Percentiles rank a stretch among this genome's conserved stretches.
Conservation (phyloP, 2,797 vertebrate genomes). For the Lepilemur ruficaudatus region DNA sequence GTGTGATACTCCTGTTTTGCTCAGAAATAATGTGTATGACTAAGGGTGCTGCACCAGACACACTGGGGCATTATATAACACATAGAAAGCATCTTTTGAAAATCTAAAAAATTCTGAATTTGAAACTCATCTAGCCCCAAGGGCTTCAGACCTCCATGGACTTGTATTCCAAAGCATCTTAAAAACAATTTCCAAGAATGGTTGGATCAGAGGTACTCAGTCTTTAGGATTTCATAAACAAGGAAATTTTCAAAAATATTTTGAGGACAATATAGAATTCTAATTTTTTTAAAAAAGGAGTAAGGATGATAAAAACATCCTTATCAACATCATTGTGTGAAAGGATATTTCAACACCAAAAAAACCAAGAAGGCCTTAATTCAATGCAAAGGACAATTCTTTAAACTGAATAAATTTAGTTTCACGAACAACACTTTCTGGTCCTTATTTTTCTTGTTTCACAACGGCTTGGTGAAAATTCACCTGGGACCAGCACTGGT, state of each 20-base stretch:
- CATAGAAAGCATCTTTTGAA: neutral
- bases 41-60: neutral
- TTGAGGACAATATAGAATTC: neutral
- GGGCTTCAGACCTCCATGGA: neutral
- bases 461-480: conserved; percentile 9
- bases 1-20: neutral
- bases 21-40: neutral
- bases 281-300: neutral
- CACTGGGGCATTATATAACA: neutral
- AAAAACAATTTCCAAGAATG: conserved; percentile 6
- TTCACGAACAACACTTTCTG: conserved; percentile 27
- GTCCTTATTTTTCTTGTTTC: conserved; percentile 21
- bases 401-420: conserved; percentile 26
- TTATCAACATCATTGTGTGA: conserved; percentile 1
- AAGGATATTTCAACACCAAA: conserved; percentile 20
- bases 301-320: neutral
- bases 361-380: neutral
- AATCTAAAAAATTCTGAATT: conserved; percentile 26
- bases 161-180: conserved; percentile 3
- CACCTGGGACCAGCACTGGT: neutral
- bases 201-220: conserved; percentile 12
- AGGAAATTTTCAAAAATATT: conserved; percentile 5
- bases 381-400: conserved; percentile 8
- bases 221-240: neutral
- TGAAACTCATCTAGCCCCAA: neutral